Evolutionary conservation across 2,888 invertebrate genomes (phyloP).

Genomic region (Parnassius mnemosyne): DNA sequence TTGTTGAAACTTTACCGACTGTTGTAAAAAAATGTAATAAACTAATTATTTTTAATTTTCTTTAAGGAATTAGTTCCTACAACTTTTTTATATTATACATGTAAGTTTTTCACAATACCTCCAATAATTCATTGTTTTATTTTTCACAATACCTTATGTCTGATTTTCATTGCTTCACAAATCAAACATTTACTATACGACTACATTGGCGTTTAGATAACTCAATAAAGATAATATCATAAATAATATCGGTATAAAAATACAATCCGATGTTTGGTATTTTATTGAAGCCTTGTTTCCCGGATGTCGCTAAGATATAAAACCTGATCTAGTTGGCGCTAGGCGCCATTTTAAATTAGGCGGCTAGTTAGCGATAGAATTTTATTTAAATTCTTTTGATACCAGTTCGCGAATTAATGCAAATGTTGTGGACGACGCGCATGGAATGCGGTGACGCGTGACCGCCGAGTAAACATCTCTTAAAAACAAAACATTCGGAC

Average conservation of each 20-base stretch:
- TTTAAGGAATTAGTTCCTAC: neutral
- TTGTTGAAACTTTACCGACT: slow-evolving; percentile 10
- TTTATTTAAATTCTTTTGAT: slow-evolving; percentile 49
- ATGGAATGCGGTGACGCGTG: slow-evolving; percentile 53
- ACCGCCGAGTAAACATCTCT: slow-evolving; percentile 43
- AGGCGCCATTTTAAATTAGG: slow-evolving; percentile 55
- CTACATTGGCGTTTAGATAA: slow-evolving; percentile 20
- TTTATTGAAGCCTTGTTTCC: slow-evolving; percentile 34
- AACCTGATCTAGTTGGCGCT: slow-evolving; percentile 42
- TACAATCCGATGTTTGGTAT: slow-evolving; percentile 26
- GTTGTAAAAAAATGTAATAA: neutral
- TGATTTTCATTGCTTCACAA: neutral
- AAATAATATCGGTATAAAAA: slow-evolving; percentile 26
- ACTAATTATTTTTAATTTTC: neutral
- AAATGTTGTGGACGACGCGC: slow-evolving; percentile 46
- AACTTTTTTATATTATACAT: neutral
- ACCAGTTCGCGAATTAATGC: slow-evolving; percentile 63
- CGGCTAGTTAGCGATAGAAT: slow-evolving; percentile 49
- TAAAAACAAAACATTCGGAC: slow-evolving; percentile 27
- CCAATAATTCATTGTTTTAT: neutral
- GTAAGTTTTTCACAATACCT: neutral
- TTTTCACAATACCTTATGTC: slow-evolving; percentile 8
- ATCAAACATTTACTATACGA: too few relatives aligned
- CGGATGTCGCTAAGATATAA: slow-evolving; percentile 45
- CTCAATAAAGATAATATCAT: slow-evolving; percentile 24